Base-by-base conservation (phyloP, 2,888 invertebrate species). In the Conops quadrifasciatus region DNA sequence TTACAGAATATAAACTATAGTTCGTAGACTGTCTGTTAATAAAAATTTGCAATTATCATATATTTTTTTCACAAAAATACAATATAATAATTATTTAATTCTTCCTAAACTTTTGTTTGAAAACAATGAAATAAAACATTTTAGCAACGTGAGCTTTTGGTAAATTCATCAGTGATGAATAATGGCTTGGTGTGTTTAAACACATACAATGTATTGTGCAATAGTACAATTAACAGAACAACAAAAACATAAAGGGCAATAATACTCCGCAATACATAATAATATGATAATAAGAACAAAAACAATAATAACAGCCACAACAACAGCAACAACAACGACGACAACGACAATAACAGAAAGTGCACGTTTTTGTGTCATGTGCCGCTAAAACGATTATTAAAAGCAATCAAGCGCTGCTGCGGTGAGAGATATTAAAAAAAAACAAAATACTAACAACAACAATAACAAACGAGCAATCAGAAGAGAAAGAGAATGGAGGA, bases 321-420 rank as follows among this genome's bases (percentile, higher is more conserved):
- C n/a, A 19, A 49, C 11, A 68, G 30, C 26, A 49, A 69, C 43
- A 59, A 15, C 16, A 47, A 47, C n/a, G 26, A n/a, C 21, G 59
- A 19, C 19, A 53, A 30, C 64, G 43, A 26, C 64, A 71, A 59
- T 16, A 59, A 51, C 21, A 3, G 43, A 30, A 21, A 30, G 67
- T 19, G 71, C 71, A 71, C 71, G 71, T 71, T 71, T 71, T 71
- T 71, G 62, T 71, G 67, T 67, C 71, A 71, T 71, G 67, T 67
- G 71, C 9, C 36, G 36, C 71, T 43, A 71, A 71, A 59, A 64
- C 21, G 60, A 30, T 60, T 63, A 47, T 45, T 47, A 24, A n/a
- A 16, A 62, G 51, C n/a, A 47, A 45, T 45, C 53, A 43, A 60
- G 21, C 49, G 24, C 7, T 51, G 24, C 5, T 47, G 47, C 30